Conservation (phyloP, 2,113 vertebrate genomes). For the Vulpes lagopus region DNA sequence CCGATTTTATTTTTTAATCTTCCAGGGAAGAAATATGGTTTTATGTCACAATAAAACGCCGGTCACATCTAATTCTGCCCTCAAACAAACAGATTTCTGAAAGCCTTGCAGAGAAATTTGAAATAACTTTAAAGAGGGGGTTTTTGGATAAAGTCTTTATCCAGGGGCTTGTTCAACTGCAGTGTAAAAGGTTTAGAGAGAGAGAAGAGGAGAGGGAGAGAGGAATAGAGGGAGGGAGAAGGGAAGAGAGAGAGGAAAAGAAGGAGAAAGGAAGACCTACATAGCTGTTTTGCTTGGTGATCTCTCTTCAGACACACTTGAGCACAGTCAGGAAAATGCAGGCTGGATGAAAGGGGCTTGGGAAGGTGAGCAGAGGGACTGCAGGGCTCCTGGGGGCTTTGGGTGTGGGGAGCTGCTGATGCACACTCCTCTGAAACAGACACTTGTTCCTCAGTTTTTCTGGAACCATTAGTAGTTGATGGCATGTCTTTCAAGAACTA, state of each 20-base stretch:
- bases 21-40: constrained; percentile 99
- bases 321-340: constrained; percentile 85
- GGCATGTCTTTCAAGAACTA: constrained; percentile 51
- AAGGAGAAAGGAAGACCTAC: constrained; percentile 81
- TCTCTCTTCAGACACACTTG: constrained; percentile 86
- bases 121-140: constrained; percentile 99
- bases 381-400: not conserved
- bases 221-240: constrained; percentile 65
- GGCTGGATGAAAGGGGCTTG: constrained; percentile 82
- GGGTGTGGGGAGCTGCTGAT: not conserved
- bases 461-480: constrained; percentile 63
- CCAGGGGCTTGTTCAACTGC: constrained; percentile 97
- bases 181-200: constrained; percentile 95
- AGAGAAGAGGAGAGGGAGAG: constrained; percentile 85
- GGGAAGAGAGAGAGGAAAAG: constrained; percentile 80
- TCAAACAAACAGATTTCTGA: constrained; percentile 99
- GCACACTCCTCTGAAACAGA: constrained; percentile 10
- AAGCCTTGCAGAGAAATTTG: constrained; percentile 99
- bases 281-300: constrained; percentile 85
- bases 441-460: constrained; percentile 82
- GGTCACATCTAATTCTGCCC: constrained; percentile 99
- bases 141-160: constrained; percentile 96
- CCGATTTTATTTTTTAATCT: constrained; percentile 99
- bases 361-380: constrained; percentile 61
- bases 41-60: constrained; percentile 99